phyloP scores from a whole-genome alignment of 2,113 vertebrate genomes.

The Xiphorhynchus elegans region DNA sequence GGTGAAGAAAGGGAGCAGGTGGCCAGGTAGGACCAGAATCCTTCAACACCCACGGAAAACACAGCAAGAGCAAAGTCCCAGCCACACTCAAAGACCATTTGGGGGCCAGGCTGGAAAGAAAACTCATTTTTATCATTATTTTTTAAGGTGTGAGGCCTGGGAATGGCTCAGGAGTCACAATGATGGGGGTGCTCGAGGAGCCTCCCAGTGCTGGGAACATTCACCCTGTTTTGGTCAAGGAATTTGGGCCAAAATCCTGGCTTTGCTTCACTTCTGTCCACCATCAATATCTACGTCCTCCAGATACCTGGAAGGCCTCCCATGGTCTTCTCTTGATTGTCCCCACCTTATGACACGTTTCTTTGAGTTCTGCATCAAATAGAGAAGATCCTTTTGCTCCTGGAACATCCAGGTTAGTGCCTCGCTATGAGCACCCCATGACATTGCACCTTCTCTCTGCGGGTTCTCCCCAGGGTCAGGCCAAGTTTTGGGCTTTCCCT shows the following conservation, averaged over 20 bases:
- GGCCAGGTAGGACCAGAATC: fast-evolving
- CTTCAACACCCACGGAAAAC: neutral
- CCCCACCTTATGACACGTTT: neutral
- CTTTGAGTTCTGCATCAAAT: neutral
- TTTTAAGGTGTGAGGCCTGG: neutral
- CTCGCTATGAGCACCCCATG: neutral
- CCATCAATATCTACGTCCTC: neutral
- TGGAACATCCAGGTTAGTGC: neutral
- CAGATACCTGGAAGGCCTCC: neutral
- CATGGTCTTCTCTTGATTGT: neutral
- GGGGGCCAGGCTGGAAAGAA: neutral
- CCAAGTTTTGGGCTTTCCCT: neutral
- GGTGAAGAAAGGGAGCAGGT: neutral
- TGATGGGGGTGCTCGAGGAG: fast-evolving
- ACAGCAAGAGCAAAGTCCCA: neutral
- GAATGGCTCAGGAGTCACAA: neutral
- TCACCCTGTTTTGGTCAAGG: neutral
- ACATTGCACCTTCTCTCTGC: neutral
- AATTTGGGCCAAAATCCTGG: neutral
- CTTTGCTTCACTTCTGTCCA: neutral
- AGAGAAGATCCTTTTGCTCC: neutral
- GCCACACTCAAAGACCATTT: neutral
- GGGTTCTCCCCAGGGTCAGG: neutral
- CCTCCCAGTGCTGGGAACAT: neutral
- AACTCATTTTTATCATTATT: fast-evolving